phyloP scores from a whole-genome alignment of 2,113 vertebrate genomes.

The Fulica atra region DNA sequence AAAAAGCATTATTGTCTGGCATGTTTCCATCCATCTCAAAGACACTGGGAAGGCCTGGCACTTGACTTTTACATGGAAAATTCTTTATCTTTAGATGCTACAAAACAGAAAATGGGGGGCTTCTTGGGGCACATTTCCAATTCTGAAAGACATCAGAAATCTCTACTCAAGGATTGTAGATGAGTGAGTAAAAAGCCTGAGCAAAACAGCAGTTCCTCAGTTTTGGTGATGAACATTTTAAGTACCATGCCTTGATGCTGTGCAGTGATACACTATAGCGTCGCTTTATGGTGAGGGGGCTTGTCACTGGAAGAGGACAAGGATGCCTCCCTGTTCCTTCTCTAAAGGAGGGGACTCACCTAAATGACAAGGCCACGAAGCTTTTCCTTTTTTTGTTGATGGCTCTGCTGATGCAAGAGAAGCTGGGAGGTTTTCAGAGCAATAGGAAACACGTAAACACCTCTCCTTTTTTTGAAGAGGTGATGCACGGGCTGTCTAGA shows the following conservation, averaged over 20 bases:
- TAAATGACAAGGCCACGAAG: background rate
- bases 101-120: background rate
- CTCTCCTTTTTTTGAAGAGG: background rate
- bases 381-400: background rate
- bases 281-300: background rate
- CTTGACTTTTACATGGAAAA: background rate
- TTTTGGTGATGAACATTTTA: background rate
- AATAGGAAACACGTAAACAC: accelerated
- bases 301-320: background rate
- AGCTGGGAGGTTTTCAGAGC: background rate
- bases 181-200: background rate
- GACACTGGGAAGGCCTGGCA: background rate
- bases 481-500: background rate
- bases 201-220: background rate
- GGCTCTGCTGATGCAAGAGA: background rate
- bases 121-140: background rate
- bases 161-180: background rate
- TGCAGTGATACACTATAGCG: accelerated
- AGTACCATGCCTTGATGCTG: background rate
- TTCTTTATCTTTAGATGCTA: background rate
- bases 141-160: background rate
- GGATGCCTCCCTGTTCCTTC: background rate
- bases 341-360: background rate
- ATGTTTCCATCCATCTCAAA: background rate
- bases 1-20: background rate